Evolutionary conservation across 2,797 vertebrate species (phyloP).

Genomic region (Poeciliopsis gracilis): DNA sequence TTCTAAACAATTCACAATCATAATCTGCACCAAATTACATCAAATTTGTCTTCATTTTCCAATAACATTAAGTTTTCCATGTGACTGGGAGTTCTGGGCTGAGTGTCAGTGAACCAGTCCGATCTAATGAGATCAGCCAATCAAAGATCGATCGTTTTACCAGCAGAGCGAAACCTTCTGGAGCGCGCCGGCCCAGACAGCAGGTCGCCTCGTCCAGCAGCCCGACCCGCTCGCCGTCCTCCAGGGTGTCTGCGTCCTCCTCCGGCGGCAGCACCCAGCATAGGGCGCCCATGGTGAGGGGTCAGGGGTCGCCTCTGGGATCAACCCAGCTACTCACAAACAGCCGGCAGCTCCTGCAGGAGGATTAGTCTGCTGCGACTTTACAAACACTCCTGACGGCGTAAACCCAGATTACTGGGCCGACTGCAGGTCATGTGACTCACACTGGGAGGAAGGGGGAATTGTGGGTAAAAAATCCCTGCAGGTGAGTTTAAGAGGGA

Average conservation of each 20-base stretch:
- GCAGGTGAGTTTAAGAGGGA: neutral
- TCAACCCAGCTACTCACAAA: constrained; percentile 1
- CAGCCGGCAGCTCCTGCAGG: constrained; percentile 21
- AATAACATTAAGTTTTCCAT: neutral
- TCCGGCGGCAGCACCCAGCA: constrained; percentile 71
- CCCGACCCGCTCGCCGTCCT: constrained; percentile 37
- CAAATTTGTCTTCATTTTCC: neutral
- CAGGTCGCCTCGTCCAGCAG: constrained; percentile 39
- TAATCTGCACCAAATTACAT: neutral
- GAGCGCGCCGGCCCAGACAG: constrained; percentile 34
- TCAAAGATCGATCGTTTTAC: constrained; percentile 38
- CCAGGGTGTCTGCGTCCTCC: constrained; percentile 49
- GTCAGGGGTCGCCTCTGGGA: constrained; percentile 37
- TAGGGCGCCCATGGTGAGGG: constrained; percentile 54
- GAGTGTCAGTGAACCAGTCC: neutral
- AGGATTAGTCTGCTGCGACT: constrained; percentile 35
- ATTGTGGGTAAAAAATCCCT: constrained; percentile 42
- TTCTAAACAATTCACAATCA: no score
- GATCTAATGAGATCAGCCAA: constrained; percentile 1
- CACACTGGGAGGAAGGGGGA: constrained; percentile 15
- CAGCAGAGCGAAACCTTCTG: constrained; percentile 49
- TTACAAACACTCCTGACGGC: constrained; percentile 14
- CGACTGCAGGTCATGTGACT: constrained; percentile 40
- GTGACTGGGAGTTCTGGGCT: neutral
- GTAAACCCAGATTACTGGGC: constrained; percentile 64